Conservation (phyloP, 1,140 invertebrate species). For the Ladona fulva region DNA sequence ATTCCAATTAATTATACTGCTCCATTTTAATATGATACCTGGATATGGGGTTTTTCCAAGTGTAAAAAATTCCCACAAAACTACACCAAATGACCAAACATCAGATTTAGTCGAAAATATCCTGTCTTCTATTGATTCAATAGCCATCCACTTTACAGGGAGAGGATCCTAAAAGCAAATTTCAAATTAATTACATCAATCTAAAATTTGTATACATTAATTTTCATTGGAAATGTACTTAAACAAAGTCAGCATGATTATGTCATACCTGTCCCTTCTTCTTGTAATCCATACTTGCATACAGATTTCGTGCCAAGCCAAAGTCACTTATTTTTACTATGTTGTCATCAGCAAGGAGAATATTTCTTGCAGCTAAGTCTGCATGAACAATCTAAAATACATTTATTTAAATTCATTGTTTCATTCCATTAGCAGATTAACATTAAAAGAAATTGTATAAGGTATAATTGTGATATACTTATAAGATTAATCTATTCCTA, state of each 20-base stretch:
- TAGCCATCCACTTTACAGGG: constrained; percentile 47
- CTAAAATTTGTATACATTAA: neutral
- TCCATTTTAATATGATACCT: constrained; percentile 16
- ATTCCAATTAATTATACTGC: neutral
- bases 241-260: neutral
- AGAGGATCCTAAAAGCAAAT: constrained; percentile 23
- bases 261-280: constrained; percentile 34
- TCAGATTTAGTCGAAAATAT: constrained; percentile 39
- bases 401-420: neutral
- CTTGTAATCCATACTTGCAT: constrained; percentile 39
- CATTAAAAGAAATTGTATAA: too few relatives aligned
- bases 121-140: constrained; percentile 36
- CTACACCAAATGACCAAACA: constrained; percentile 48
- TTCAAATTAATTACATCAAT: neutral
- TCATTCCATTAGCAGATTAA: too few relatives aligned
- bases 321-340: constrained; percentile 44
- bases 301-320: constrained; percentile 42
- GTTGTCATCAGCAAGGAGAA: constrained; percentile 40
- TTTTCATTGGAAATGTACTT: neutral
- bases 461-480: too few relatives aligned
- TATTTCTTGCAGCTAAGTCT: constrained; percentile 45
- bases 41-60: constrained; percentile 34
- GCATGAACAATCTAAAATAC: constrained; percentile 37
- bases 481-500: too few relatives aligned
- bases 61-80: constrained; percentile 52